Base-by-base conservation (phyloP, 2,888 invertebrate genomes). In the Hypselothyrea guttata region DNA sequence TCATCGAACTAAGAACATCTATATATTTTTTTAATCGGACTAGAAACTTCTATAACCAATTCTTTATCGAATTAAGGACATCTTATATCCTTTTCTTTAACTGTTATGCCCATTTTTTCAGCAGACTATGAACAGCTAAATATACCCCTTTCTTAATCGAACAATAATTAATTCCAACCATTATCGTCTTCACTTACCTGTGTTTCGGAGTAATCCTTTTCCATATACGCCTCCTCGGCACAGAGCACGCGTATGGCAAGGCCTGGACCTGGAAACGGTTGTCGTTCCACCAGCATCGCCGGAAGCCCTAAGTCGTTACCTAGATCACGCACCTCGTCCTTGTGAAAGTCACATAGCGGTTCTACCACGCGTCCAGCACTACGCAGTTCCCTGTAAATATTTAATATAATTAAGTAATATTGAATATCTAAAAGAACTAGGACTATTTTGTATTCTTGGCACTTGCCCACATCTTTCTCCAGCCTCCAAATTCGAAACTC, bases 221-320 rank as follows among this genome's bases (percentile, higher is more conserved):
- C 98, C 91, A 97, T 95, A 90, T 93, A 98, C 2, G 99, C 96
- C 89, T 98, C 97, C 65, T 97, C 96, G 59, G 98, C 97, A 91
- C 99, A 99, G 31, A 99, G 91, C 62, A 99, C 95, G 68, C 99
- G 93, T 87, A 99, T 98, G 35, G 99, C 98, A 64, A 99, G 92
- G 9, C 99, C 99, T 11, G 99, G 99, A 1, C 99, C 98, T 12
- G 99, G 99, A 91, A 99, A 99, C 38, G 99, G 99, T 90, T 99
- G 99, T 71, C 99, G 92, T 91, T 96, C 94, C 58, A 99, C 96
- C 75, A 99, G 91, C 74, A 95, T 93, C 34, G 93, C 89, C 7
- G 98, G 96, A 66, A 99, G 92, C 0, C 98, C 98, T 56, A 99
- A 92, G 90, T 97, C 97, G 85, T 93, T 91, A 47, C 99, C 99